Evolutionary conservation across 2,797 vertebrate species (phyloP).

Genomic region (Acanthis flammea): DNA sequence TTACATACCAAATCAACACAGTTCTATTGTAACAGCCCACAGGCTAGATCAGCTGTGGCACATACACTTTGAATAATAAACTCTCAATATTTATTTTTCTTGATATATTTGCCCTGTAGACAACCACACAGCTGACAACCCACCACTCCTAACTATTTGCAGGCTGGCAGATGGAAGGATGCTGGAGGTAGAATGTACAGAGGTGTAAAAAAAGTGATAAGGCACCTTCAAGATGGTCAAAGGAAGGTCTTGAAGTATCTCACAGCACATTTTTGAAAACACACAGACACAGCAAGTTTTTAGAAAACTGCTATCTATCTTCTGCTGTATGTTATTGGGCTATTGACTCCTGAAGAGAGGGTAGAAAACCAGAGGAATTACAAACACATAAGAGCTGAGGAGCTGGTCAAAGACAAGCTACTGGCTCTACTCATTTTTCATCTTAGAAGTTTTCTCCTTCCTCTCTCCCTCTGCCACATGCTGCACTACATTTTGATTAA

Average conservation of each 20-base stretch:
- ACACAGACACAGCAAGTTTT: neutral
- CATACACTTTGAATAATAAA: neutral
- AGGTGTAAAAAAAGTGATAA: neutral
- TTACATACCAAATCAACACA: neutral
- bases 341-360: neutral
- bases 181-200: neutral
- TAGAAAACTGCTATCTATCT: neutral
- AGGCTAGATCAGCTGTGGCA: neutral
- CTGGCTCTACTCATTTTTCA: constrained; percentile 9
- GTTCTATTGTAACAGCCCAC: neutral
- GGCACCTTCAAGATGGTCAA: neutral
- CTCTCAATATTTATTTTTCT: neutral
- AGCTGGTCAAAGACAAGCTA: neutral
- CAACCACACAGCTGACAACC: neutral
- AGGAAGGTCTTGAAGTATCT: neutral
- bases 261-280: neutral
- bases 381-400: neutral
- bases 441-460: neutral
- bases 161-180: neutral
- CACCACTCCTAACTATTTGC: neutral
- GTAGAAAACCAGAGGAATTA: neutral
- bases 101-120: neutral
- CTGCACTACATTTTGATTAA: constrained; percentile 27
- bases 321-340: neutral
- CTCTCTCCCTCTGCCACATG: neutral